Evolutionary conservation across 2,797 vertebrate genomes (phyloP).

Genomic region (Leptodactylus fallax): DNA sequence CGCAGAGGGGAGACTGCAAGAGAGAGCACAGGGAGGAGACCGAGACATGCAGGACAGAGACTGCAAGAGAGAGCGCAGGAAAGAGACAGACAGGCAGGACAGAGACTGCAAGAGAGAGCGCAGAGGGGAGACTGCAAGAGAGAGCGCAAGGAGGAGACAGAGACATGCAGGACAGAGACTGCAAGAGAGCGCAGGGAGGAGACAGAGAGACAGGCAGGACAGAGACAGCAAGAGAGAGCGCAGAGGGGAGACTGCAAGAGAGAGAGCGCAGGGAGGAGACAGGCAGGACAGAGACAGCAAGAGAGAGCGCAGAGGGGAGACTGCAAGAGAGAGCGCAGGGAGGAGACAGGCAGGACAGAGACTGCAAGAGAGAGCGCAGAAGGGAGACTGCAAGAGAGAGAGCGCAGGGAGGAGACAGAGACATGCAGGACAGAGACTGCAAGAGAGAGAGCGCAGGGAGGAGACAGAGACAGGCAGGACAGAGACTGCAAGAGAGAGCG

Average conservation of each 20-base stretch:
- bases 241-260: too few species aligned
- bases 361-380: not conserved
- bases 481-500: too few species aligned
- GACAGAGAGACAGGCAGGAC: not conserved
- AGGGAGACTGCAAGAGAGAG: not conserved
- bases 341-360: too few species aligned
- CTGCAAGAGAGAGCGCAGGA: too few species aligned
- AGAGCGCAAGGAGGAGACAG: not conserved
- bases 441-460: too few species aligned
- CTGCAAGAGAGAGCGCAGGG: too few species aligned
- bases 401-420: not conserved
- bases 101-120: not conserved
- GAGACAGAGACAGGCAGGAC: not conserved
- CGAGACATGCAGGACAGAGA: not conserved
- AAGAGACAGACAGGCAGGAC: not conserved
- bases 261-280: too few species aligned
- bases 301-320: too few species aligned
- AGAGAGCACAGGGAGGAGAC: not conserved
- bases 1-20: not conserved
- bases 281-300: too few species aligned
- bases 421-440: too few species aligned
- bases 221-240: not conserved
- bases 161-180: not conserved
- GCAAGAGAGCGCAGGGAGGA: not conserved
- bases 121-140: not conserved